Percentiles rank a stretch among this genome's conserved stretches.
Conservation (phyloP, 2,888 invertebrate species). For the Incurvaria masculella region DNA sequence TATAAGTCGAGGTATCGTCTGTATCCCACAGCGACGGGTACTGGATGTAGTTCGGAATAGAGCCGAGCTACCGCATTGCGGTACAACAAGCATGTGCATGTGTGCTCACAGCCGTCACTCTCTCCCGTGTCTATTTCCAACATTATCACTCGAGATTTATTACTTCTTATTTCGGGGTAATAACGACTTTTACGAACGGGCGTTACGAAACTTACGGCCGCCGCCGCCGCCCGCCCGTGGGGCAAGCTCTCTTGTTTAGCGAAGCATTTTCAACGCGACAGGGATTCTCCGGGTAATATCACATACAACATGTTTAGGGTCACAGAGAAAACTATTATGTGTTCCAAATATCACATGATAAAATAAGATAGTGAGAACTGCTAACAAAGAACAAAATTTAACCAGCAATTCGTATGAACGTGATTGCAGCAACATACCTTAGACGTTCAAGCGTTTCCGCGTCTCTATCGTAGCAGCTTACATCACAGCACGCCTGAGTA, state of each 20-base stretch:
- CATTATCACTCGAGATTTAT: conserved; percentile 10
- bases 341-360: too few relatives aligned
- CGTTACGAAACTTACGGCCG: background rate
- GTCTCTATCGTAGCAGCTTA: too few relatives aligned
- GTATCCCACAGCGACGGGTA: background rate
- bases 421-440: too few relatives aligned
- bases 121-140: conserved; percentile 6
- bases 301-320: too few relatives aligned
- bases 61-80: background rate
- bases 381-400: too few relatives aligned
- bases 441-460: too few relatives aligned
- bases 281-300: too few relatives aligned
- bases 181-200: background rate
- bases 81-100: background rate
- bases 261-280: too few relatives aligned
- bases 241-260: background rate
- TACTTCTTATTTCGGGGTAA: conserved; percentile 7
- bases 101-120: background rate
- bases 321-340: too few relatives aligned
- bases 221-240: background rate
- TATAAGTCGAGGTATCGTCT: background rate
- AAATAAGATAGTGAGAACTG: too few relatives aligned
- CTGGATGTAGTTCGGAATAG: background rate
- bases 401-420: too few relatives aligned
- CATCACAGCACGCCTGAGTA: too few relatives aligned